Conservation (phyloP, 2,888 invertebrate genomes). For the Parelbella ahira region DNA sequence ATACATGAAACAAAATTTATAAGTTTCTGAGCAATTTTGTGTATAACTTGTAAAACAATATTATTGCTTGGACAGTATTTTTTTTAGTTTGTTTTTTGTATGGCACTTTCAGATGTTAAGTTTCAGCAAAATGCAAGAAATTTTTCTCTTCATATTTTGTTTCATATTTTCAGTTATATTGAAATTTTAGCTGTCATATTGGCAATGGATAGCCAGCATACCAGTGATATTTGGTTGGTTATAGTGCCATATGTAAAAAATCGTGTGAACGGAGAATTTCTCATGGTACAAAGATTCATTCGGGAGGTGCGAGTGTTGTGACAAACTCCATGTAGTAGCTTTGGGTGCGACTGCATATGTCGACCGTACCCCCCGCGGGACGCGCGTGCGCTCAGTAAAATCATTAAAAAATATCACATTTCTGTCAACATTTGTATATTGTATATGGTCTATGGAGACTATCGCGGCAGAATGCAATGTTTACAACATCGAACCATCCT, state of each 20-base stretch:
- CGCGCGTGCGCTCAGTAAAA: conserved; percentile 48
- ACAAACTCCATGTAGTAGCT: conserved; percentile 49
- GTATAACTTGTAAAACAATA: not conserved
- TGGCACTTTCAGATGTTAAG: too few species aligned
- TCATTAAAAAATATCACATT: conserved; percentile 56
- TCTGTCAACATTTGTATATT: conserved; percentile 62
- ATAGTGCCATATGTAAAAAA: not conserved
- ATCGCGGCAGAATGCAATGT: conserved; percentile 49
- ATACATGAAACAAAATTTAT: conserved; percentile 10
- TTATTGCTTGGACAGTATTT: too few species aligned
- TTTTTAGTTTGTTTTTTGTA: too few species aligned
- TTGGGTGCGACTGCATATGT: conserved; percentile 33
- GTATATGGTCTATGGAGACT: conserved; percentile 71
- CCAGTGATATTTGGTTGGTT: too few species aligned
- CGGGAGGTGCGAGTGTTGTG: conserved; percentile 45
- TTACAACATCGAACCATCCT: conserved; percentile 29
- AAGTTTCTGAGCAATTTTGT: conserved; percentile 1
- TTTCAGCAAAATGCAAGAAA: too few species aligned
- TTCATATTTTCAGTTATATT: too few species aligned
- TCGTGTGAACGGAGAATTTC: conserved; percentile 2
- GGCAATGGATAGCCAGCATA: too few species aligned
- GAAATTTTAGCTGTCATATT: too few species aligned
- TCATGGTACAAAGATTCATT: conserved; percentile 44
- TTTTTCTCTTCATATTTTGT: too few species aligned
- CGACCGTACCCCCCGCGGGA: conserved; percentile 41